Evolutionary conservation across 2,113 vertebrate species (phyloP), one percentile per base, ranked within the genome.

Genomic region (Corythornis vintsioides): DNA sequence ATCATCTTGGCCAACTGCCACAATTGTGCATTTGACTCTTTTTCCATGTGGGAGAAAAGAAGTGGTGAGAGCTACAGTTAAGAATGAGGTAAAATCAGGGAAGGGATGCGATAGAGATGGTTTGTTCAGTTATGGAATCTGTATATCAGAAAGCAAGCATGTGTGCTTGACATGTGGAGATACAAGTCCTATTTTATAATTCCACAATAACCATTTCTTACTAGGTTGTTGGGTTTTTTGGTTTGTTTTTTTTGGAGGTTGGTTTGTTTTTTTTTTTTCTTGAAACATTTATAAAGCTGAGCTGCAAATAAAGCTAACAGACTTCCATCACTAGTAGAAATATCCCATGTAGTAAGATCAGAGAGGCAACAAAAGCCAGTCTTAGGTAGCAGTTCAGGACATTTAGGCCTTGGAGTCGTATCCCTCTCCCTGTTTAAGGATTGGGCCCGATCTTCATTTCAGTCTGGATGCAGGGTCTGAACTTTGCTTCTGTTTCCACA

Each of bases 371-470:
- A 45, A 76, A 45, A 94, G 47, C 64, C 72, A 50, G 10, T 47
- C 31, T 13, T 15, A 45, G 19, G 38, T 5, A 26, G n/a, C 15
- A 28, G 33, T 31, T 85, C 11, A 50, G 63, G 53, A 21, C 66
- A 15, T 35, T 72, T 33, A 61, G 59, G 26, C 22, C 47, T 63
- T 0, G 24, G 42, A 63, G 11, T 10, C 3, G 0, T 40, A 21
- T 56, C 25, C 45, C 43, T 69, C 42, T 63, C 26, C 15, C 25
- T 48, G 9, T 50, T 63, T 43, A 38, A 55, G 43, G 42, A 38
- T 66, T 0, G 1, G 56, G 16, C 33, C 17, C 5, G 7, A 48
- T 56, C 66, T 45, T 71, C 43, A 25, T 86, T 74, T 76, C 29
- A n/a, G 28, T 38, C n/a, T 40, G 28, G 5, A 52, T 69, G 48